Base-by-base conservation (phyloP, 2,888 invertebrate genomes). In the Cataglyphis cursor region DNA sequence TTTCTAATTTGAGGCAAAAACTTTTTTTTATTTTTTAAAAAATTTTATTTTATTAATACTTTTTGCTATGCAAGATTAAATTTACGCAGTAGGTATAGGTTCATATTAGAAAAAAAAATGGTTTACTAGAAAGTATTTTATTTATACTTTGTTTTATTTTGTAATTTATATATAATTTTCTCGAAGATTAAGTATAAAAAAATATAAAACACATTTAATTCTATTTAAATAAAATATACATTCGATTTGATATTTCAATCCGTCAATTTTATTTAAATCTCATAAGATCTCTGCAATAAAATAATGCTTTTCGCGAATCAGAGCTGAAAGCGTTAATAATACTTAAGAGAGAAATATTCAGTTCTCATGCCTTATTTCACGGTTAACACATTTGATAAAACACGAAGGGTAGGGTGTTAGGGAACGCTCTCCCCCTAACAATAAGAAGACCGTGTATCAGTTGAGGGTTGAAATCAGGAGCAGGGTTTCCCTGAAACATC, bases 401-500 rank as follows among this genome's bases (percentile, higher is more conserved):
- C 41, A 24, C 12, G 59, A 59, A 66, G n/a, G 28, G n/a, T 51
- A 31, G 5, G 24, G 41, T 54, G 31, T 21, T 12, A 18, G 15
- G 21, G 15, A 57, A 21, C 15, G 6, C 8, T 44, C n/a, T 44
- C 15, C 35, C 41, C 44, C 41, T 38, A 35, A 80, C 51, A 64
- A 54, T 38, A 35, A 80, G 59, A 64, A 54, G 57, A 66, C 18
- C 35, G 57, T 83, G 64, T 86, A 72, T 83, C 68, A 35, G 9
- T 65, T 31, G 83, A 44, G 59, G 78, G 44, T 75, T 81, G 66
- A 41, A 59, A 64, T 81, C 75, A 84, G 83, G 75, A 64, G 66
- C 81, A 81, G 82, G 78, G 75, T 82, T 80, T 75, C 68, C 81
- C 68, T 82, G 83, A 74, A 85, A 85, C 81, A 75, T 18, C 62